Evolutionary conservation across 2,888 invertebrate species (phyloP).

Genomic region (Synergus gifuensis): DNA sequence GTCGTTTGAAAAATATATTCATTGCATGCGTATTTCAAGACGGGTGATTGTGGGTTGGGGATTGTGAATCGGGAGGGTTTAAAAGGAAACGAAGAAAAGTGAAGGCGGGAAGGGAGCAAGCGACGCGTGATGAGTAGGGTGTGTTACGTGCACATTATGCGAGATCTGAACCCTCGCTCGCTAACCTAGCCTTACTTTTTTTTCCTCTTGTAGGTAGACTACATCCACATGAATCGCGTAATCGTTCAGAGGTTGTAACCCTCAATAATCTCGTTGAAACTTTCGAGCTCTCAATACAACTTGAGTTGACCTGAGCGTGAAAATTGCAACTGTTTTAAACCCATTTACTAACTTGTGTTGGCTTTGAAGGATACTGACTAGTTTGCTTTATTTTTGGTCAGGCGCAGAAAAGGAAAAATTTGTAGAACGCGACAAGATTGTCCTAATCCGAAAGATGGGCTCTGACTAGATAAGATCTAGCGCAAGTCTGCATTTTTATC

Average conservation of each 20-base stretch:
- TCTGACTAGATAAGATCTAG: no score
- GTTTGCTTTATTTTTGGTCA: neutral
- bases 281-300: neutral
- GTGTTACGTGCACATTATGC: constrained; percentile 71
- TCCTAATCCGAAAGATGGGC: no score
- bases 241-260: neutral
- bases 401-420: no score
- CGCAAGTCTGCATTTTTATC: no score
- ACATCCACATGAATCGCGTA: constrained; percentile 22
- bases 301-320: neutral
- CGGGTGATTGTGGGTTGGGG: neutral
- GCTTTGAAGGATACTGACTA: neutral
- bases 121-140: constrained; percentile 76
- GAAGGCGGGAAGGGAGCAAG: constrained; percentile 63
- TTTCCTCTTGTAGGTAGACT: constrained; percentile 38
- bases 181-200: constrained; percentile 57
- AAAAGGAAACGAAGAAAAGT: neutral
- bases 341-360: neutral
- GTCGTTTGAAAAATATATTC: neutral
- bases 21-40: neutral
- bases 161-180: constrained; percentile 58
- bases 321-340: neutral
- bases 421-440: no score
- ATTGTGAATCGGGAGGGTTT: neutral
- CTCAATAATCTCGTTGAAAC: neutral